Base-by-base conservation (phyloP, 1,140 invertebrate genomes). In the Helicoverpa armigera region DNA sequence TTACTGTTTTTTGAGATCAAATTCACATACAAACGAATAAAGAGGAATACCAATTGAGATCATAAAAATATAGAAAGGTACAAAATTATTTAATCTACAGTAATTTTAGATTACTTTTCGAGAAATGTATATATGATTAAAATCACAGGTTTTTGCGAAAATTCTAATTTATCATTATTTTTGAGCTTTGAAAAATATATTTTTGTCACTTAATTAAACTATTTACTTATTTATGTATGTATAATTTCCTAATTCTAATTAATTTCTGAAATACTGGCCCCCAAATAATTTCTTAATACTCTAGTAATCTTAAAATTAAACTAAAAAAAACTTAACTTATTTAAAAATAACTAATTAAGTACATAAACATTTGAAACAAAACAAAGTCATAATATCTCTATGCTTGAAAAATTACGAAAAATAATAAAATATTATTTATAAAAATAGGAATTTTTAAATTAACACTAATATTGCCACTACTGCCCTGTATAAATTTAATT, bases 201-300 rank as follows among this genome's bases (percentile, higher is more conserved):
- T 3, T 3, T 35, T 7, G 3, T 7, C 35, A 35, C 35, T 35
- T 35, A 2, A 7, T 35, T 35, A 65, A 65, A 43, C 3, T 11
- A 16, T 35, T 63, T 11, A 48, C 9, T 67, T 67, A 67, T 35
- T 48, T 16, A 67, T 53, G 7, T 35, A 29, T 70, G 23, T 53
- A 14, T 51, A 31, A 54, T 53, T 54, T n/a, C n/a, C 63, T 84
- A 84, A 72, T 29, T 50, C 82, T 83, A 85, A 82, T 79, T 90
- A 87, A 90, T 89, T 89, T 89, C 86, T 88, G 89, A 90, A 91
- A 91, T 92, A 92, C 91, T 92, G 91, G 91, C 91, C 91, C 88
- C 88, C 63, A 79, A 82, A 82, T 51, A 35, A 65, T 77, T 65
- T 50, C 75, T 65, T 77, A 76, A 50, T 61, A 78, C 60, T n/a